A percentile compares a stretch with the other conserved stretches of the same genome.
Conservation (phyloP, 2,888 invertebrate genomes). For the Raillietiella orientalis region DNA sequence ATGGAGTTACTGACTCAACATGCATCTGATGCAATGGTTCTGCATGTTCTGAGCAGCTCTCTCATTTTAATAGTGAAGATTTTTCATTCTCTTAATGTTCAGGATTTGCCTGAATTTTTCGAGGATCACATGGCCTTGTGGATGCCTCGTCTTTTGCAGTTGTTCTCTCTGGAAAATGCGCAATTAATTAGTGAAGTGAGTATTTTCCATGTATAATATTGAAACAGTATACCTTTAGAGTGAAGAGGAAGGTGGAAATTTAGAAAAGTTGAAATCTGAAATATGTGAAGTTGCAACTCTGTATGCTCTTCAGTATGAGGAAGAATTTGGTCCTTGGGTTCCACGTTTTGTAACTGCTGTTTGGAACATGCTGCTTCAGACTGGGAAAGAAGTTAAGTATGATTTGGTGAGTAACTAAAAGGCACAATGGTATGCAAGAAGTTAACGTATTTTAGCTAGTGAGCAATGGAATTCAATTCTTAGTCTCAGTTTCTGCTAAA, state of each 20-base stretch:
- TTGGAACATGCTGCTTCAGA: constrained; percentile 60
- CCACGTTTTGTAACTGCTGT: constrained; percentile 74
- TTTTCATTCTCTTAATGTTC: constrained; percentile 84
- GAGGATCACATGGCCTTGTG: constrained; percentile 87
- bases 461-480: constrained; percentile 76
- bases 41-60: constrained; percentile 61
- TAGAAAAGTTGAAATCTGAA: constrained; percentile 74
- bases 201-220: constrained; percentile 5
- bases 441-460: no score
- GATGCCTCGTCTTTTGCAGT: constrained; percentile 64
- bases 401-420: constrained; percentile 32
- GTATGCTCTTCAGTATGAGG: constrained; percentile 91
- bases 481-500: constrained; percentile 75
- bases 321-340: constrained; percentile 70
- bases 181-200: constrained; percentile 29
- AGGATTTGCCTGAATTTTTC: constrained; percentile 94
- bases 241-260: constrained; percentile 51
- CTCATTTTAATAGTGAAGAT: constrained; percentile 66
- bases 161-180: constrained; percentile 44
- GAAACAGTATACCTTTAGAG: constrained; percentile 17
- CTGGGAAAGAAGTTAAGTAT: constrained; percentile 54
- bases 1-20: constrained; percentile 45
- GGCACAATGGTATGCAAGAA: neutral
- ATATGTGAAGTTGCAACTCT: constrained; percentile 55
- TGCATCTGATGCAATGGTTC: constrained; percentile 37